Percentiles rank a stretch among this genome's conserved stretches.
These are phyloP conservation scores for Pelvicachromis taeniatus DNA, from an alignment of 2,113 vertebrate species.

Conservation along the genomic window DNA sequence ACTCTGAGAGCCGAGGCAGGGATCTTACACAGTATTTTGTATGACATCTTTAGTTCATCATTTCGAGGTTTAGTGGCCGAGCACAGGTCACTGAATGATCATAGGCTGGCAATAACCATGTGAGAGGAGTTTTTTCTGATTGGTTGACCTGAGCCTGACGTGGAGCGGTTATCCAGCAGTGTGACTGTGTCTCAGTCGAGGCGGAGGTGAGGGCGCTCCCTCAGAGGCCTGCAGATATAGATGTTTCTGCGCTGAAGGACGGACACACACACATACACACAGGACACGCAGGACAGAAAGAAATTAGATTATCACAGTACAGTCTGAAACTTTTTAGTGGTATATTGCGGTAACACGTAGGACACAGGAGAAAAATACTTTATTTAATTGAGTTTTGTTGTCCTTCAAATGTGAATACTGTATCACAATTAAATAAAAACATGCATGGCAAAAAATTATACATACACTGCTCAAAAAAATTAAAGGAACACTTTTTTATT, in stretches of 20 bases:
- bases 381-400: background rate
- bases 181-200: slow-evolving; percentile 16
- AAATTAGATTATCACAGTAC: background rate
- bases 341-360: background rate
- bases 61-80: slow-evolving; percentile 9
- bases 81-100: background rate
- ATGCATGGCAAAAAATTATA: background rate
- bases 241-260: slow-evolving; percentile 29
- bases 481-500: background rate
- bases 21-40: background rate
- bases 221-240: slow-evolving; percentile 36
- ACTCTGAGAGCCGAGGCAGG: background rate
- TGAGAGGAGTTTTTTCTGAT: background rate
- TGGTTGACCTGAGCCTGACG: slow-evolving; percentile 48
- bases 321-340: background rate
- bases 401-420: background rate
- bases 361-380: background rate
- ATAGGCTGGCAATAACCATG: background rate
- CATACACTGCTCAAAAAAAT: background rate
- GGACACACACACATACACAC: background rate
- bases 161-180: slow-evolving; percentile 13
- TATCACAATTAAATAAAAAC: background rate
- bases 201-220: slow-evolving; percentile 42
- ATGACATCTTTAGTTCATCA: slow-evolving; percentile 30
- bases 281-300: slow-evolving; percentile 1